phyloP scores from a whole-genome alignment of 2,888 invertebrate genomes.

The Mesorhabditis sp. region DNA sequence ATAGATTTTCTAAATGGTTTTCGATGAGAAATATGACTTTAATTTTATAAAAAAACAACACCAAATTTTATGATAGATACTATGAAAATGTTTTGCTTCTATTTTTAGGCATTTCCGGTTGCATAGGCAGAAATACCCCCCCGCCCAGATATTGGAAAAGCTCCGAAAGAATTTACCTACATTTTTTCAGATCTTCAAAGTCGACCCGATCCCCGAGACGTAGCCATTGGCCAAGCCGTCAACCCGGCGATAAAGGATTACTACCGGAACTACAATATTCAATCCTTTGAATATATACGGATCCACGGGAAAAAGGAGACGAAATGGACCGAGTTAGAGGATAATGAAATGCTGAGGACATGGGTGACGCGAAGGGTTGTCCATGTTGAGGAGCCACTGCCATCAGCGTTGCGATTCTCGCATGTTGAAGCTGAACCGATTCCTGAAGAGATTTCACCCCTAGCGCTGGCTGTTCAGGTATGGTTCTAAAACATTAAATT shows the following conservation, averaged over 20 bases:
- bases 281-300: conserved; percentile 43
- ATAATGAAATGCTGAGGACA: conserved; percentile 35
- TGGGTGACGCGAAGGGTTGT: conserved; percentile 37
- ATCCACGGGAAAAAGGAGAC: conserved; percentile 34
- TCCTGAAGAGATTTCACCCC: background rate
- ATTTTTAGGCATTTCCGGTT: too few relatives aligned
- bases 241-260: conserved; percentile 47
- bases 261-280: conserved; percentile 44
- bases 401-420: conserved; percentile 4
- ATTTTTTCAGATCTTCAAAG: conserved; percentile 25
- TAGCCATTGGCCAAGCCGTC: conserved; percentile 18
- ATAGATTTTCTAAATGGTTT: too few relatives aligned
- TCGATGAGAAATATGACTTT: too few relatives aligned
- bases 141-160: too few relatives aligned
- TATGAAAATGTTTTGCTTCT: too few relatives aligned
- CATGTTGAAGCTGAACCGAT: background rate
- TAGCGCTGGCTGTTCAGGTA: background rate
- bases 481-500: too few relatives aligned
- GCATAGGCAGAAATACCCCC: too few relatives aligned
- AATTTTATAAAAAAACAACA: too few relatives aligned
- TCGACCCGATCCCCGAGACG: conserved; percentile 27
- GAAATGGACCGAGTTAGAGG: conserved; percentile 45
- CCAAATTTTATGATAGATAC: too few relatives aligned
- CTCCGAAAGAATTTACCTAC: too few relatives aligned
- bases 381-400: conserved; percentile 13